Evolutionary conservation across 2,888 invertebrate species (phyloP).

Genomic region (Noctua janthe): DNA sequence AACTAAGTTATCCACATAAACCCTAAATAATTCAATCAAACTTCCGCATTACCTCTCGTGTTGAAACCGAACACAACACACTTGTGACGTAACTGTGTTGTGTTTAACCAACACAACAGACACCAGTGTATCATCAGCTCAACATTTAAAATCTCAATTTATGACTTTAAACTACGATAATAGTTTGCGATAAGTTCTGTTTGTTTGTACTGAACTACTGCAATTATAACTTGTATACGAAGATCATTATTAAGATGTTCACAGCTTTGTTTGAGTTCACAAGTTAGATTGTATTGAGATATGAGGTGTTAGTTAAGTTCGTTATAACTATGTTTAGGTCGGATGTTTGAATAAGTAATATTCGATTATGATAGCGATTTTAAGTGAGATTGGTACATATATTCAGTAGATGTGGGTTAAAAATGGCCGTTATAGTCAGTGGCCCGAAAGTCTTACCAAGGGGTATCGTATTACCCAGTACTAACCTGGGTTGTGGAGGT

Average conservation of each 20-base stretch:
- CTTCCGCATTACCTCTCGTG: background rate
- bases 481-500: no score
- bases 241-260: constrained; percentile 59
- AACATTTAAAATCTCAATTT: constrained; percentile 74
- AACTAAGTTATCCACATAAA: background rate
- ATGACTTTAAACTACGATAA: constrained; percentile 72
- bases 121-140: constrained; percentile 52
- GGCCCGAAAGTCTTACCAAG: no score
- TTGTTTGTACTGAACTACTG: constrained; percentile 63
- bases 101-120: constrained; percentile 4
- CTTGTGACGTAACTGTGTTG: background rate
- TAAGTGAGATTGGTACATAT: no score
- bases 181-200: constrained; percentile 63
- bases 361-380: constrained; percentile 20
- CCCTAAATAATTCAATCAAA: constrained; percentile 7
- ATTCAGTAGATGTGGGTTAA: no score
- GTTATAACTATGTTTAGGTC: constrained; percentile 28
- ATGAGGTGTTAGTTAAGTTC: constrained; percentile 39
- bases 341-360: constrained; percentile 20
- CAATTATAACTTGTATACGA: constrained; percentile 57
- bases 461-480: no score
- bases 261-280: constrained; percentile 47
- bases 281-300: constrained; percentile 51
- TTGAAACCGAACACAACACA: constrained; percentile 13
- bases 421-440: no score